A percentile compares a stretch with the other conserved stretches of the same genome.
Evolutionary conservation across 2,888 invertebrate species (phyloP).

Genomic region (Mimas tiliae): DNA sequence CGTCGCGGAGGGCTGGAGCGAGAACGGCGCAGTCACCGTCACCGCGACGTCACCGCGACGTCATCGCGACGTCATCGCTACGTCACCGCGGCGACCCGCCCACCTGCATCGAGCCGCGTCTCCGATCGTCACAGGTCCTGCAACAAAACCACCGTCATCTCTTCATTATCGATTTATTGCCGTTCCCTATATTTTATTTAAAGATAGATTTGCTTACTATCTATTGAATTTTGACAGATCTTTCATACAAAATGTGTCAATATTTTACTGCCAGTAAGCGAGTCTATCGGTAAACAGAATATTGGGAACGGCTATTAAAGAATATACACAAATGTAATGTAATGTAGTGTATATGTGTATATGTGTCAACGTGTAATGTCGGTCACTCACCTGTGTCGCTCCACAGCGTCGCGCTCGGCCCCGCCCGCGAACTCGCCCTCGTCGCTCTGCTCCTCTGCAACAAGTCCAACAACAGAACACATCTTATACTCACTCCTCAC

Average conservation of each 20-base stretch:
- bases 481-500: too few species aligned
- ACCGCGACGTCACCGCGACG: slow-evolving; percentile 42
- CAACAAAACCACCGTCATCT: slow-evolving; percentile 24
- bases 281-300: too few species aligned
- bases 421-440: slow-evolving; percentile 56
- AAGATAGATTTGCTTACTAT: too few species aligned
- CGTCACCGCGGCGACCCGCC: slow-evolving; percentile 25
- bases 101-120: slow-evolving; percentile 37
- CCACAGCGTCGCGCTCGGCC: slow-evolving; percentile 42
- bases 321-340: too few species aligned
- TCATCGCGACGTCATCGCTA: slow-evolving; percentile 85
- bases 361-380: too few species aligned
- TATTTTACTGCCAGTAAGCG: too few species aligned
- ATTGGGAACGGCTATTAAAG: too few species aligned
- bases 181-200: too few species aligned
- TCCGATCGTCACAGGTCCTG: slow-evolving; percentile 52
- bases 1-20: slow-evolving; percentile 56
- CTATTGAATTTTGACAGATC: too few species aligned
- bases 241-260: too few species aligned
- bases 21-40: slow-evolving; percentile 37
- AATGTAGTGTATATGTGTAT: too few species aligned
- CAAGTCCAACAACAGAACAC: slow-evolving; percentile 15
- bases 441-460: slow-evolving; percentile 60
- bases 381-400: slow-evolving; percentile 30
- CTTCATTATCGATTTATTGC: too few species aligned